Evolutionary conservation across 1,140 invertebrate genomes (phyloP), one percentile per base, ranked within the genome.

Genomic region (Philopotamus ludificatus): DNA sequence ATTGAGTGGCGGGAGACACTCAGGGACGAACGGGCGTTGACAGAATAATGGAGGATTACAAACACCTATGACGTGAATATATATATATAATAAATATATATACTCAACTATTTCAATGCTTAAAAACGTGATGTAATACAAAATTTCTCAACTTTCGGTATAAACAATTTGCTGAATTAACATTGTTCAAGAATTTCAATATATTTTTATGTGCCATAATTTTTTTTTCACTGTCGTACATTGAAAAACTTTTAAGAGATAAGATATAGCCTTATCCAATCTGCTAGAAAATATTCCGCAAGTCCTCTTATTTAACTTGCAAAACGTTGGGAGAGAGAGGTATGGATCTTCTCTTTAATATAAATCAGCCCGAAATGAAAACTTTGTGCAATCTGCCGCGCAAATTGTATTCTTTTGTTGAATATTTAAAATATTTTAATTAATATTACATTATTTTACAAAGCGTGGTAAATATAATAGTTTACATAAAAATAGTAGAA

Each of bases 241-340:
- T 34, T 34, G 28, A 34, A 34, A 34, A 34, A 34, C 28, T 34
- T 34, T 45, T 16, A 16, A 21, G 15, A 20, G 18, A 44, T 15
- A 44, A 39, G n/a, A 45, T 9, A 45, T 45, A 18, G 16, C 28
- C 15, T 18, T 50, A 50, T 50, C 21, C 47, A 50, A 20, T 4
- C 47, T 4, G 15, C 22, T 9, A 21, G 12, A 50, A 50, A 50
- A 50, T 18, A 50, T 15, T 16, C n/a, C 21, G 47, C n/a, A n/a
- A 20, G 7, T 22, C 16, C 9, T 55, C 15, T 55, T 55, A 55
- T 55, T 55, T 55, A 55, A 55, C 51, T 55, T 55, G 21, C 4
- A 26, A 34, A 34, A 55, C 28, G 51, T 25, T 8, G 23, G 51
- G 3, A 34, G 9, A 26, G 25, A 20, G 4, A 7, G 39, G 16